Evolutionary conservation across 2,888 invertebrate species (phyloP), one percentile per base, ranked within the genome.

Genomic region (Matsumyia berberina): DNA sequence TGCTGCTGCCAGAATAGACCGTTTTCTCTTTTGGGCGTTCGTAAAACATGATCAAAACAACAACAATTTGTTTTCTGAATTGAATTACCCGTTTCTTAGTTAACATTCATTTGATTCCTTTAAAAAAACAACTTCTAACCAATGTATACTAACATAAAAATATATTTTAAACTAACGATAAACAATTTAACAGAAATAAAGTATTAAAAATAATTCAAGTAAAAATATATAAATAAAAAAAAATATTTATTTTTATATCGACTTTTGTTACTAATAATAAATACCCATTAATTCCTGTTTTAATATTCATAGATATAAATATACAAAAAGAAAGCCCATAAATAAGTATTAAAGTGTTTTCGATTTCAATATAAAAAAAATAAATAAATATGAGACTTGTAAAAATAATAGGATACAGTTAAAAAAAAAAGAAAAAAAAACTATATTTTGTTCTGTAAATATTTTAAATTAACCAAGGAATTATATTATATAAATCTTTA

Each of bases 171-270:
- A 17, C 19, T 46, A 57, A 70, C 49, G 46, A 57, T 37, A 51
- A 64, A 44, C 9, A 19, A 70, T 46, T 57, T 35, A 46, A 49
- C 51, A 33, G 37, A 9, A 53, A 58, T 67, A 46, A 62, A n/a
- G 39, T 73, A 60, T 67, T 83, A 49, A 72, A 35, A 66, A 58
- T 24, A 69, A 58, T 44, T 46, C 12, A 58, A 57, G 3, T 31
- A 15, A 69, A 64, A 33, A 69, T 37, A 69, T 55, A 60, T 42
- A 55, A 70, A 49, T 51, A 72, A 70, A 60, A 64, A 62, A 55
- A 64, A 37, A 69, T 53, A 83, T 79, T 83, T 83, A 83, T 83
- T 83, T 83, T 83, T 83, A 83, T 83, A 83, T 83, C 67, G 83
- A 79, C 78, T 83, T 83, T 83, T 83, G 83, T 83, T 83, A 83